These are phyloP conservation scores for Brachionus sp. DNA, from an alignment of 1,140 invertebrate species.

Conservation along the genomic window DNA sequence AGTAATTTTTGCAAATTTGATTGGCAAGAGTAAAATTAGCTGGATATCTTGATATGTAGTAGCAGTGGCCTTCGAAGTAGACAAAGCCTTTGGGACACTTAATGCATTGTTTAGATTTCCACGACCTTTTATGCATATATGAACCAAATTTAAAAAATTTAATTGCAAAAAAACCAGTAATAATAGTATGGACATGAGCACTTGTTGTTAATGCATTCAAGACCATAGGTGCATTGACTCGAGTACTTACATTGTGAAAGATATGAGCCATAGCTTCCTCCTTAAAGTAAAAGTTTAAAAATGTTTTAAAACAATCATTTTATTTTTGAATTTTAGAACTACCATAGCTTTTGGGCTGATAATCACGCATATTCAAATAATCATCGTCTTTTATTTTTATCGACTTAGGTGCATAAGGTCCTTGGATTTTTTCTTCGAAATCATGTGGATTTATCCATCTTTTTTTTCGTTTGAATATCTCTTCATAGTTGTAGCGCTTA, in stretches of 20 bases:
- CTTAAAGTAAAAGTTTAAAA: not conserved
- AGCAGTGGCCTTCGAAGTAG: not conserved
- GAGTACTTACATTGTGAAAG: not conserved
- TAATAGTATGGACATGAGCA: constrained; percentile 11
- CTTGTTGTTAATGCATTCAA: not conserved
- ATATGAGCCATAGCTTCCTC: not conserved
- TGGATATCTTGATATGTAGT: not conserved
- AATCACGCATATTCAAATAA: not conserved
- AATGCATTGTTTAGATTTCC: not conserved
- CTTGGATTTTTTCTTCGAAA: not conserved
- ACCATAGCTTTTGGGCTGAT: not conserved
- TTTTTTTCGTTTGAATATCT: not conserved
- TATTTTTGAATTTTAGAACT: not conserved
- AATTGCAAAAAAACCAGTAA: not conserved
- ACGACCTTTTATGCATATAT: not conserved
- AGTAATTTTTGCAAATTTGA: not conserved
- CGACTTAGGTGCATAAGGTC: not conserved
- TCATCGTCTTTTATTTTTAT: not conserved
- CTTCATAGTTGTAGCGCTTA: not conserved
- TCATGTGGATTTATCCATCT: not conserved
- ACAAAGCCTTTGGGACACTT: constrained; percentile 13
- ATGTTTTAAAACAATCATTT: too few relatives aligned
- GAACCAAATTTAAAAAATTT: not conserved
- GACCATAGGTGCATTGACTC: not conserved
- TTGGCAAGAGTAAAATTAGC: not conserved